phyloP scores from a whole-genome alignment of 2,113 vertebrate genomes.

The Haemorhous mexicanus region DNA sequence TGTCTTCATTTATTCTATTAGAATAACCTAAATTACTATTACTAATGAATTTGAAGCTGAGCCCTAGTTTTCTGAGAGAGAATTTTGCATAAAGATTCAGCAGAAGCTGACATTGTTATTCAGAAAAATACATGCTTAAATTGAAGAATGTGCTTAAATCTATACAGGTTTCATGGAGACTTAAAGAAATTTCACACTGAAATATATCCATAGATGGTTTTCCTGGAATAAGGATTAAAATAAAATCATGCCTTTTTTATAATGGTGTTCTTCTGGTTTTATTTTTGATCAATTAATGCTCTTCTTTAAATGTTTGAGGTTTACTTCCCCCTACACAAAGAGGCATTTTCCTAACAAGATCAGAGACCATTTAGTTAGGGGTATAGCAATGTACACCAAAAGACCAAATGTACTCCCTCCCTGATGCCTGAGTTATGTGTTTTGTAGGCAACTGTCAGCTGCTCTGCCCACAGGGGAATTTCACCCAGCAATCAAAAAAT shows the following conservation, averaged over 20 bases:
- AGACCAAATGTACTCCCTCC: background rate
- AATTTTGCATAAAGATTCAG: background rate
- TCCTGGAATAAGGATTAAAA: background rate
- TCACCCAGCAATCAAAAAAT: background rate
- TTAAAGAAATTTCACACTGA: background rate
- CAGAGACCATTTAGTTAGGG: background rate
- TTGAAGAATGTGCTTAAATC: background rate
- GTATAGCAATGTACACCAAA: background rate
- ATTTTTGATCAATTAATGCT: background rate
- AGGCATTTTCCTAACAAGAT: background rate
- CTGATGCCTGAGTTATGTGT: background rate
- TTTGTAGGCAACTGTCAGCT: background rate
- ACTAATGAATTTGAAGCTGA: constrained; percentile 31
- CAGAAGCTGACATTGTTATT: background rate
- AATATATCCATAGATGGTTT: background rate
- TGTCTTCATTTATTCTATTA: background rate
- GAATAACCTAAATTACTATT: background rate
- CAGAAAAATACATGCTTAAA: background rate
- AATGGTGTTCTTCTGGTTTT: background rate
- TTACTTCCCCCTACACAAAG: fast-evolving
- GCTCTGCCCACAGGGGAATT: background rate
- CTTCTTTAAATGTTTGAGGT: background rate
- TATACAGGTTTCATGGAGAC: background rate
- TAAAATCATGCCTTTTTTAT: background rate
- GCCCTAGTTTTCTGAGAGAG: background rate